These are phyloP conservation scores for Otocyon megalotis DNA, from an alignment of 2,113 vertebrate genomes.

Conservation along the genomic window DNA sequence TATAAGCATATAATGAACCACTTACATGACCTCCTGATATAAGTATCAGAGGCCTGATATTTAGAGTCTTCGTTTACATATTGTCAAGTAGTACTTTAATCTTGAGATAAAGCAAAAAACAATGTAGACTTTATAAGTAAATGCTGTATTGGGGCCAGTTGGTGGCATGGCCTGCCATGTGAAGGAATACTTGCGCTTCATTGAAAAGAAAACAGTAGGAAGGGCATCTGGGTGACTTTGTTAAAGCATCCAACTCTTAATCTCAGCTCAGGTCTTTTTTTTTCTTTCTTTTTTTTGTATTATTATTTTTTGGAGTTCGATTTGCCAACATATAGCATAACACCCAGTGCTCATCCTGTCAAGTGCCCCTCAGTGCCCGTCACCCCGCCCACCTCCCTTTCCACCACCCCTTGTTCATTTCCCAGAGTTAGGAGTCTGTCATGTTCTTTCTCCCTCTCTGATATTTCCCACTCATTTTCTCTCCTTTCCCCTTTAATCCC, in stretches of 20 bases:
- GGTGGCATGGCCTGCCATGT: not conserved
- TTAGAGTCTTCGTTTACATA: slow-evolving; percentile 36
- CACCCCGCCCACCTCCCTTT: no score
- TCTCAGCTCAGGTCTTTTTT: not conserved
- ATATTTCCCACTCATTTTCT: no score
- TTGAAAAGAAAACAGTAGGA: slow-evolving; percentile 34
- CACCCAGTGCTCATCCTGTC: no score
- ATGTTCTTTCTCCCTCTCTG: no score
- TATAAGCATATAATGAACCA: not conserved
- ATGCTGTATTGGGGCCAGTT: not conserved
- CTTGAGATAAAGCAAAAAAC: slow-evolving; percentile 33
- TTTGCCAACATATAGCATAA: no score
- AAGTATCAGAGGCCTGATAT: not conserved
- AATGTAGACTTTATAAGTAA: slow-evolving; percentile 25
- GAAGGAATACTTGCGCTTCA: not conserved
- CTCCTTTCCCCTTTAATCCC: no score
- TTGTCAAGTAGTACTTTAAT: slow-evolving; percentile 43
- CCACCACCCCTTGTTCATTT: no score
- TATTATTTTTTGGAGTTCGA: no score
- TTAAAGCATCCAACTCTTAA: not conserved
- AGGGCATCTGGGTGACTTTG: not conserved
- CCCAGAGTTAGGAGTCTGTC: no score
- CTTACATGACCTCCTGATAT: not conserved
- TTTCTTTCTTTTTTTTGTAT: no score
- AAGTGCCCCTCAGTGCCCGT: no score